Base-by-base conservation (phyloP, 2,888 invertebrate genomes). In the Corythucha ciliata region DNA sequence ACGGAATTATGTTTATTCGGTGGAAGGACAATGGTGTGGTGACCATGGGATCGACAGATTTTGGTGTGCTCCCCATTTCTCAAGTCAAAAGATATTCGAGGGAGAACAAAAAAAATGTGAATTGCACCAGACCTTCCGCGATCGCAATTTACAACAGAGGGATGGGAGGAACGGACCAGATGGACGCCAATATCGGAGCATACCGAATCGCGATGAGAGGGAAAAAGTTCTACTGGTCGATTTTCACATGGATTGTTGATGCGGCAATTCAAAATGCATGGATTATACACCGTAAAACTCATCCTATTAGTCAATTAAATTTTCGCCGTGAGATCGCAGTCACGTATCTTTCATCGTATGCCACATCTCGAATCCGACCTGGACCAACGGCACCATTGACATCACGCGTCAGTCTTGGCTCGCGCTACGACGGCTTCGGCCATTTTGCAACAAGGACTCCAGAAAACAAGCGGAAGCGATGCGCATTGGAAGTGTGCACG, bases 121-220 rank as follows among this genome's bases (percentile, higher is more conserved):
- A 26, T 20, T 34, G 50, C n/a, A 45, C 39, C 26, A 47, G 47
- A 29, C 54, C 56, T 25, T 34, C 16, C 18, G 37, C 36, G 10
- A 45, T 54, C 25, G 32, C 24, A 5, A 36, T 48, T 18, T 58
- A 57, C 37, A 57, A 58, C 49, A 21, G 41, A 29, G 33, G 48
- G 26, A 58, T 58, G 54, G 57, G 52, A 32, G 49, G 48, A 10
- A 54, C 52, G 27, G 57, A 58, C 46, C 45, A 27, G 4, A 54
- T 53, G 49, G 58, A 58, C 29, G 34, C 53, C 21, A 54, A 56
- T 46, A 32, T 57, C 14, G 46, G 34, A 42, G 45, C 39, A 20
- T 56, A 58, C 42, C 16, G 54, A 16, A 57, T 55, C 10, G 24
- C 12, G 2, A 46, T 46, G 2, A 33, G 46, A 10, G 32, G 12